phyloP scores from a whole-genome alignment of 2,113 vertebrate species.

The Craseonycteris thonglongyai region DNA sequence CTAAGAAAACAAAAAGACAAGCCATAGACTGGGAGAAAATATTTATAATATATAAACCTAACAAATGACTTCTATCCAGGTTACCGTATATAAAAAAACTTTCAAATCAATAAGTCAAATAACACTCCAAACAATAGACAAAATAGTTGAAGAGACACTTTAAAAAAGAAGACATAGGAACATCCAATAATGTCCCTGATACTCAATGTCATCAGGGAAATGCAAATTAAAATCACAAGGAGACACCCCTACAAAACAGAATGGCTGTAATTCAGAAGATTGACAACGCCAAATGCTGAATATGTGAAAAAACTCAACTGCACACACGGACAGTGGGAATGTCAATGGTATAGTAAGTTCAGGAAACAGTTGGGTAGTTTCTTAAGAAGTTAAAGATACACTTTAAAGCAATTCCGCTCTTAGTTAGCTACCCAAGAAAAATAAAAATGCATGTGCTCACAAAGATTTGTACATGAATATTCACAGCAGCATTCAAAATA shows the following conservation, averaged over 20 bases:
- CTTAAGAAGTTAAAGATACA: not conserved
- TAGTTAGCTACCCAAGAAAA: not conserved
- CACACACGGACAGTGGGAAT: not conserved
- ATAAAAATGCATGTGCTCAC: not conserved
- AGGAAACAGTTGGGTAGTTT: not conserved
- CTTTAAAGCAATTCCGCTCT: not conserved
- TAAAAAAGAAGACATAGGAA: not conserved
- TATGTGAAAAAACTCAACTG: not conserved
- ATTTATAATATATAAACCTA: not conserved
- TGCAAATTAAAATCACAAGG: too few species aligned
- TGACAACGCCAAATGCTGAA: not conserved
- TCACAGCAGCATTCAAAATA: not conserved
- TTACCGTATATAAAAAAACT: not conserved
- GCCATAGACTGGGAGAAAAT: not conserved
- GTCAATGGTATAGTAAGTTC: not conserved
- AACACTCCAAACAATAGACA: not conserved
- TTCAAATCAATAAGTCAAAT: not conserved
- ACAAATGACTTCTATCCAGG: not conserved
- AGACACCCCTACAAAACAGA: too few species aligned
- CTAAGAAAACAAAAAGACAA: not conserved
- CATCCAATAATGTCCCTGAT: too few species aligned
- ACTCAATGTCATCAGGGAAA: not conserved
- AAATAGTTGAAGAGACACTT: not conserved
- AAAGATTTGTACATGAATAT: not conserved
- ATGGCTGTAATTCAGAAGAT: too few species aligned